Percentiles rank a stretch among this genome's conserved stretches.
phyloP scores from a whole-genome alignment of 2,888 invertebrate genomes.

The Tridacna crocea region DNA sequence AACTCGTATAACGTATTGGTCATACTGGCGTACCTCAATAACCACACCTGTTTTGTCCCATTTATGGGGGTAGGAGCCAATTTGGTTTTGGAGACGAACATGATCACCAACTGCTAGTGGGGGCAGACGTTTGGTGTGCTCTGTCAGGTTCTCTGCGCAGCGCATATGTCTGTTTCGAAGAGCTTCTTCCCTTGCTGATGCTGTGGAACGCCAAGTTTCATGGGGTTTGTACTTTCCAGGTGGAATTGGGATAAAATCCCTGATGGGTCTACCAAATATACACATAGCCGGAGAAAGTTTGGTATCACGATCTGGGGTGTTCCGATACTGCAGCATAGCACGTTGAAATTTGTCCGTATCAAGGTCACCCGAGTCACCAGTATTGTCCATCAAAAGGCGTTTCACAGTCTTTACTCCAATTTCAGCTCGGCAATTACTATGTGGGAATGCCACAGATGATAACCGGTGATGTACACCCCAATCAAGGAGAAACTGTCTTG shows the following conservation, averaged over 20 bases:
- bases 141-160: constrained; percentile 50
- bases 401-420: constrained; percentile 52
- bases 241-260: constrained; percentile 63
- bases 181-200: constrained; percentile 54
- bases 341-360: constrained; percentile 65
- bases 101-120: constrained; percentile 57
- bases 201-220: constrained; percentile 62
- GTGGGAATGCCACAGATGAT: constrained; percentile 71
- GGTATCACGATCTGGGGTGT: constrained; percentile 61
- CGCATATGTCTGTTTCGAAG: constrained; percentile 66
- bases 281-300: constrained; percentile 68
- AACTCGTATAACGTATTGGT: constrained; percentile 57
- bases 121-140: constrained; percentile 63
- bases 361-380: constrained; percentile 59
- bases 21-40: constrained; percentile 67
- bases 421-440: constrained; percentile 72
- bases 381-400: constrained; percentile 55
- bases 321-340: constrained; percentile 38
- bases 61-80: constrained; percentile 61
- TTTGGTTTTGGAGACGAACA: constrained; percentile 68
- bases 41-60: constrained; percentile 70
- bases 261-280: constrained; percentile 61
- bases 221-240: constrained; percentile 56
- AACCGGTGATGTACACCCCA: constrained; percentile 56
- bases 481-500: too few relatives aligned